A percentile compares a stretch with the other conserved stretches of the same genome.
These are phyloP conservation scores for Ophiodon elongatus DNA, from an alignment of 2,113 vertebrate species.

Conservation along the genomic window DNA sequence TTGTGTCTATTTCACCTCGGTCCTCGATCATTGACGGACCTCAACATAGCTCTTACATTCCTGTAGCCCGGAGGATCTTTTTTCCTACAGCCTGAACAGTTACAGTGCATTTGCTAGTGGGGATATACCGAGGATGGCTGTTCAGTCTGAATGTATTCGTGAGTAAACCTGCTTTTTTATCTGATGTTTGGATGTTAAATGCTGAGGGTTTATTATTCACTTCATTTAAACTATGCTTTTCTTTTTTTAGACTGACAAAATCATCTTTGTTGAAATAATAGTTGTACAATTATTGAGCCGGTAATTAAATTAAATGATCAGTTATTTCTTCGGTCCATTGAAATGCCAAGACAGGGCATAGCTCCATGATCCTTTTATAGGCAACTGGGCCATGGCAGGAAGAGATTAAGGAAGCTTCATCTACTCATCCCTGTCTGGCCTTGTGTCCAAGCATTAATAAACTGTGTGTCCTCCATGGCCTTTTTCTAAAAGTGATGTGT, in stretches of 20 bases:
- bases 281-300: not conserved
- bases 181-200: not conserved
- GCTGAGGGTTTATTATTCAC: not conserved
- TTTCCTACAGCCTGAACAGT: not conserved
- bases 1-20: slow-evolving; percentile 47
- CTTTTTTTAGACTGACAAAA: not conserved
- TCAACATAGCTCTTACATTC: not conserved
- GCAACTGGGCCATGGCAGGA: slow-evolving; percentile 6
- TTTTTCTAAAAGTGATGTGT: not conserved
- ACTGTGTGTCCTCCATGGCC: slow-evolving; percentile 35
- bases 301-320: not conserved
- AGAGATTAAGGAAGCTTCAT: slow-evolving; percentile 53
- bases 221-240: not conserved
- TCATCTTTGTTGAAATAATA: not conserved
- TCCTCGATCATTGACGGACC: slow-evolving; percentile 33
- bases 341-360: not conserved
- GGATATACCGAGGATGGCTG: slow-evolving; percentile 60
- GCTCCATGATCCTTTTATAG: not conserved
- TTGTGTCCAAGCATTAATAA: slow-evolving; percentile 39
- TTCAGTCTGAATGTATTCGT: slow-evolving; percentile 61
- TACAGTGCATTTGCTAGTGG: slow-evolving; percentile 4
- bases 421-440: slow-evolving; percentile 34
- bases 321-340: not conserved
- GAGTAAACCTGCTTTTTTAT: slow-evolving; percentile 52
- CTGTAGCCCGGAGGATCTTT: not conserved